phyloP scores from a whole-genome alignment of 2,888 invertebrate species.

The Tetragnatha montana region DNA sequence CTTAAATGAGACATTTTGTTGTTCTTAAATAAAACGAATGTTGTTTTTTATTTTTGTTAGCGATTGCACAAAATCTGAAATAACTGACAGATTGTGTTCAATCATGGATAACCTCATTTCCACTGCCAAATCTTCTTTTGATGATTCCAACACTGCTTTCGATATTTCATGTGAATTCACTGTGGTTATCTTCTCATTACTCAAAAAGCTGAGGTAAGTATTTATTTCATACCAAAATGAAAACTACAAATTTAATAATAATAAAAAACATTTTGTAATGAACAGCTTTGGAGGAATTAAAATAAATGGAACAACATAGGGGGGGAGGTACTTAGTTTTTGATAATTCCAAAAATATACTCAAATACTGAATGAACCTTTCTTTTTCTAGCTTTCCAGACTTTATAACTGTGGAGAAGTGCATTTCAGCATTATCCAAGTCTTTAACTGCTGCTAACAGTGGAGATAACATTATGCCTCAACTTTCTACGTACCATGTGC shows the following conservation, averaged over 20 bases:
- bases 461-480: background rate
- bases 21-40: background rate
- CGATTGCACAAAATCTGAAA: slow-evolving; percentile 1
- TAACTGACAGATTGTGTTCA: background rate
- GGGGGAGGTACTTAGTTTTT: background rate
- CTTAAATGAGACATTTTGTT: background rate
- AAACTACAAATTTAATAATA: background rate
- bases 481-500: background rate
- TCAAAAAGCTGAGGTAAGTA: slow-evolving; percentile 2
- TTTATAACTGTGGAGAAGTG: background rate
- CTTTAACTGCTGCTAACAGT: slow-evolving; percentile 1
- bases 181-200: background rate
- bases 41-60: background rate
- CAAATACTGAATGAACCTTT: background rate
- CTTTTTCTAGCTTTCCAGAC: slow-evolving; percentile 19
- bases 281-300: background rate
- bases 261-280: background rate
- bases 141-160: background rate
- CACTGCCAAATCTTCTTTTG: no score
- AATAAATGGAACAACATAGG: background rate
- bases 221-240: background rate
- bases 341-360: background rate
- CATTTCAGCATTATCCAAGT: background rate
- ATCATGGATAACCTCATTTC: background rate
- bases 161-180: background rate